A percentile compares a stretch with the other conserved stretches of the same genome.
phyloP scores from a whole-genome alignment of 2,797 vertebrate species.

The Anas bernieri region DNA sequence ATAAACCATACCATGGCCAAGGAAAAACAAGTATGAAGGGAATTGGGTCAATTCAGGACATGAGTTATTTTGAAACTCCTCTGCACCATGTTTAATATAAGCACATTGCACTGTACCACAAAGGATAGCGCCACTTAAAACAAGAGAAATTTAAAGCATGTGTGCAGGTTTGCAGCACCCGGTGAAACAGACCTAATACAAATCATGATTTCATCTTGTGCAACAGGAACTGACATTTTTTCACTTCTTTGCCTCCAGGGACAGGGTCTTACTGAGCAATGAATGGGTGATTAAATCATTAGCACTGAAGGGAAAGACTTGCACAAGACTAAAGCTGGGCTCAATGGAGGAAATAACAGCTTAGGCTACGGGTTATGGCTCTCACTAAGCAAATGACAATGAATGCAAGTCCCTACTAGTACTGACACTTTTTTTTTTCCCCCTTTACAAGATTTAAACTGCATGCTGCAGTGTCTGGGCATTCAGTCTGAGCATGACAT shows the following conservation, averaged over 20 bases:
- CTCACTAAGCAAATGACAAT: background rate
- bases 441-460: background rate
- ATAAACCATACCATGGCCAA: background rate
- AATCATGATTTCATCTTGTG: background rate
- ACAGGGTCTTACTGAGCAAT: background rate
- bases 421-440: background rate
- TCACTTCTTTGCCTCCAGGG: background rate
- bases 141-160: background rate
- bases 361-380: background rate
- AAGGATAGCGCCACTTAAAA: background rate
- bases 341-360: background rate
- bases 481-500: background rate
- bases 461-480: background rate
- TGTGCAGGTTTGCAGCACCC: background rate
- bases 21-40: background rate
- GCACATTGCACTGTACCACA: background rate
- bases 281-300: background rate
- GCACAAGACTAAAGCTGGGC: background rate
- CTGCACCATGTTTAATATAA: background rate
- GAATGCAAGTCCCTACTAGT: background rate
- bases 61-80: slow-evolving; percentile 10
- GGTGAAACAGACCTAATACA: background rate
- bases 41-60: background rate
- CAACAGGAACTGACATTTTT: background rate
- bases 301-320: background rate